phyloP scores from a whole-genome alignment of 2,888 invertebrate species.

The Andrena dorsata region DNA sequence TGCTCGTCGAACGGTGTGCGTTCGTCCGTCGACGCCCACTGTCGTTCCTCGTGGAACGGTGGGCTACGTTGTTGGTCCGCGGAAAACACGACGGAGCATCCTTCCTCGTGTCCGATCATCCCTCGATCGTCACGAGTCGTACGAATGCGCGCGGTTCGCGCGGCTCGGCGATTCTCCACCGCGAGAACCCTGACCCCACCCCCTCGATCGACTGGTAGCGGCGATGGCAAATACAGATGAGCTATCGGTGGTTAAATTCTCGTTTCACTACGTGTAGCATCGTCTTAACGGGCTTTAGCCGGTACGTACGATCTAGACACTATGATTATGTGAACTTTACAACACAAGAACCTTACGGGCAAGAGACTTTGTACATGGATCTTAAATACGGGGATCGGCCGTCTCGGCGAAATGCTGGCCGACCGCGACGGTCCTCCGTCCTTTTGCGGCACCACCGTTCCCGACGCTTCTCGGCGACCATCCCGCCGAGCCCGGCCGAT shows the following conservation, averaged over 20 bases:
- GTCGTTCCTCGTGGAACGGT: background rate
- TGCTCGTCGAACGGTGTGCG: background rate
- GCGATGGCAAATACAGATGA: slow-evolving; percentile 83
- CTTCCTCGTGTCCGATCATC: background rate
- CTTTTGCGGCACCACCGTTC: background rate
- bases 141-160: background rate
- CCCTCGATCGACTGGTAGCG: slow-evolving; percentile 67
- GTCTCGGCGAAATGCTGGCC: slow-evolving; percentile 56
- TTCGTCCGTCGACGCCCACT: background rate
- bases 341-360: slow-evolving; percentile 84
- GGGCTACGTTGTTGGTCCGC: background rate
- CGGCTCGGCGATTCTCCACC: slow-evolving; percentile 35
- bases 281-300: slow-evolving; percentile 82
- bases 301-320: slow-evolving; percentile 81
- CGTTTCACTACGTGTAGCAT: slow-evolving; percentile 80
- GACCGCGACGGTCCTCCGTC: background rate
- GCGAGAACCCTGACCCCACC: slow-evolving; percentile 6
- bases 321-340: slow-evolving; percentile 85
- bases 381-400: slow-evolving; percentile 77
- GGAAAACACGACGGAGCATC: background rate
- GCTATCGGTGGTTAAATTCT: slow-evolving; percentile 83
- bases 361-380: slow-evolving; percentile 85
- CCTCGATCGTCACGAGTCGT: background rate
- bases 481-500: slow-evolving; percentile 71
- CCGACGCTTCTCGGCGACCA: slow-evolving; percentile 54